Evolutionary conservation across 2,797 vertebrate genomes (phyloP), one percentile per base, ranked within the genome.

Genomic region (Valencia hispanica): DNA sequence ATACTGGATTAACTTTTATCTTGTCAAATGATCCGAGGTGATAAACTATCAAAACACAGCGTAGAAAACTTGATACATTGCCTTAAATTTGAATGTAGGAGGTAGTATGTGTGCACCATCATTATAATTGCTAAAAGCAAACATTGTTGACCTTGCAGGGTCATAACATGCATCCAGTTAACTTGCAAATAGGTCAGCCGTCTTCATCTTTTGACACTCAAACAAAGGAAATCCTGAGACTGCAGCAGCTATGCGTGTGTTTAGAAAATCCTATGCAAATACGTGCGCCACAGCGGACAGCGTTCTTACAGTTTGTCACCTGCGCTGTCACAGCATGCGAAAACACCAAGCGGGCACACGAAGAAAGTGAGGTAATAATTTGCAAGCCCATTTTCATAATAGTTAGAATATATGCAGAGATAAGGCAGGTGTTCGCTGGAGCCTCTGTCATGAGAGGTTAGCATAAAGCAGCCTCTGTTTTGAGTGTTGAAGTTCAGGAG

Each of bases 351-450:
- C 51, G n/a, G n/a, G 36, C 32, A 36, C 50, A 45, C 55, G 12
- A 70, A 71, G n/a, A 84, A 74, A 72, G 11, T 1, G 47, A 36
- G 36, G 17, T 17, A 45, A 41, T 25, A 5, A 88, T 88, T 91
- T 92, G 86, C 87, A 86, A 79, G 17, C 34, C 57, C 14, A 82
- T 88, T 88, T 90, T 76, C 84, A 88, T 87, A 86, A 20, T 45
- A 9, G 36, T 77, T 73, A 65, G 48, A 74, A 73, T 70, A 81
- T 82, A 76, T 45, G 17, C 68, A 87, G 30, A 81, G 61, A 79
- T 74, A 79, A 73, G 76, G 20, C 72, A 87, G 82, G 68, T 83
- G 90, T 76, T 80, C 15, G 15, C 41, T 43, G 6, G 14, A 70
- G 48, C 61, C 30, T 76, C 48, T 73, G 68, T 78, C 65, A 71